Base-by-base conservation (phyloP, 2,888 invertebrate species). In the Escarpia spicata region DNA sequence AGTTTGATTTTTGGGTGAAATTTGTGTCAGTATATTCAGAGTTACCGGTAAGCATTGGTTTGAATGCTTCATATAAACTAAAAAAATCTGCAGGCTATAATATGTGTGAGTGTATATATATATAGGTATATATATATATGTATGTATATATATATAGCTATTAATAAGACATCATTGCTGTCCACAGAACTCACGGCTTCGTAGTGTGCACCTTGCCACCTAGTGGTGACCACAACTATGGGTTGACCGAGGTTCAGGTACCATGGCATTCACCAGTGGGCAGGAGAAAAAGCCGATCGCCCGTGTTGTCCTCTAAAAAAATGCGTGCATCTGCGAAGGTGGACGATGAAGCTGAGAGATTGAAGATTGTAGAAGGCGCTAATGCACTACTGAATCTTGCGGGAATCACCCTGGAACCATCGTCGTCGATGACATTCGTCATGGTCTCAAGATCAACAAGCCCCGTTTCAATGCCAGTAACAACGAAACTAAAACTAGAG, bases 201-300 rank as follows among this genome's bases (percentile, higher is more conserved):
- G 37, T 91, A 4, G 98, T 98, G 94, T 98, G 98, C 95, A 98
- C 98, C 3, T 98, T 98, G 92, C 98, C 98, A 95, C 98, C 98
- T 0, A 98, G 98, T 96, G 98, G 98, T 97, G 99, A 99, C 97
- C 99, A 99, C 97, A 98, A 98, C 92, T 99, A 99, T 97, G 98
- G 26, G 26, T 6, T 75, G 26, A 75, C 75, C 6, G 75, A 75
- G 19, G n/a, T 75, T 6, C 75, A 75, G 75, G 3, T 31, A 26
- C 44, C 15, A 26, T 91, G 91, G 43, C 37, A n/a, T n/a, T 75
- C 26, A 26, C 26, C 92, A 44, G 91, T 26, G 26, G n/a, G 31
- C 10, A 58, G 15, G 45, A 92, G 44, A 43, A 26, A 37, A 90
- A 60, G 60, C 91, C 37, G n/a, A 37, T 44, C 90, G 26, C 92